Conservation (phyloP, 23 tunicate genomes). For the Styela plicata region DNA sequence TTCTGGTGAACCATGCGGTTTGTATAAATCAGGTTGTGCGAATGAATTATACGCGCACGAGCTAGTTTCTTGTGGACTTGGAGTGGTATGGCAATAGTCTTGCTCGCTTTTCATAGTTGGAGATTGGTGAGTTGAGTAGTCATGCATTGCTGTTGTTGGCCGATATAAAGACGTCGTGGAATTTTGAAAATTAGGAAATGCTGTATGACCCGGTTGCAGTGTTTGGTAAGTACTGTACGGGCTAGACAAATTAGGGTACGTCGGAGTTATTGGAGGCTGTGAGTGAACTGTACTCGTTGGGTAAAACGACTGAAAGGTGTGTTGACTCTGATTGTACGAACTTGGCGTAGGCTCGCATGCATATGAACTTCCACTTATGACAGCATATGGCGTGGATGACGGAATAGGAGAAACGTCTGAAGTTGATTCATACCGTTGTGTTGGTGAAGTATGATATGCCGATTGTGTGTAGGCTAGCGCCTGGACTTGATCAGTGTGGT, state of each 20-base stretch:
- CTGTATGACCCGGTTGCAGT: not conserved
- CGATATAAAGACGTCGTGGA: not conserved
- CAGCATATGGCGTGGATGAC: not conserved
- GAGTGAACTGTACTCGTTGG: conserved; percentile 15
- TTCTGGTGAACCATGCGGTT: not conserved
- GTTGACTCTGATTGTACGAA: conserved; percentile 20
- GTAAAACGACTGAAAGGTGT: conserved; percentile 2
- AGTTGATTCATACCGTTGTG: not conserved
- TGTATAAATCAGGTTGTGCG: no score
- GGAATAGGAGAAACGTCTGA: not conserved
- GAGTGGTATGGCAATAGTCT: not conserved
- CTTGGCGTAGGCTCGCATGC: not conserved
- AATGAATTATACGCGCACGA: not conserved
- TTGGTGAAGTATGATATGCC: not conserved
- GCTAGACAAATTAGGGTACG: not conserved
- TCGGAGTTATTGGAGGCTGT: conserved; percentile 17
- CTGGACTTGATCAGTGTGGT: not conserved
- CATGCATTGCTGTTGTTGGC: not conserved
- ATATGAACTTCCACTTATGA: not conserved
- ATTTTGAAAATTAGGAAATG: no score
- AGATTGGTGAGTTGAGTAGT: not conserved
- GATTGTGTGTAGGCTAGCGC: not conserved
- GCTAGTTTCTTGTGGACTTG: not conserved
- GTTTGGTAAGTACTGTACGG: not conserved
- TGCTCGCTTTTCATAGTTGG: not conserved